Conservation (phyloP, 2,888 invertebrate species). For the Amiota minor region DNA sequence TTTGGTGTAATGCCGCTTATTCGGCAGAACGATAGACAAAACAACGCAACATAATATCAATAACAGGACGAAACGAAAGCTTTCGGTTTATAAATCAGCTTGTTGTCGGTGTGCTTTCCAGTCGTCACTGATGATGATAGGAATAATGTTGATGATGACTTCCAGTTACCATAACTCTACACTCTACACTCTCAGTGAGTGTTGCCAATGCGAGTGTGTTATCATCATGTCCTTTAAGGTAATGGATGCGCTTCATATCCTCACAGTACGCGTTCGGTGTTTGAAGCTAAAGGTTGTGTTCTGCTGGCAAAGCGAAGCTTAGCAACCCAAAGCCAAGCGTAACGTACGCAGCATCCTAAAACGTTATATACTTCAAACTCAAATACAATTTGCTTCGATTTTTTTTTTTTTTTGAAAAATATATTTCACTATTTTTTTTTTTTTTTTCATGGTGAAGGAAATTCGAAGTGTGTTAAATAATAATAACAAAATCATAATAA, state of each 20-base stretch:
- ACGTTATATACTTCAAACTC: neutral
- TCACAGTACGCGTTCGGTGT: slow-evolving; percentile 69
- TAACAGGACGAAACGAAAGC: no score
- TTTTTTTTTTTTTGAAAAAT: neutral
- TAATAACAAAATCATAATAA: neutral
- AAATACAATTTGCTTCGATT: neutral
- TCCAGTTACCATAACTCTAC: neutral
- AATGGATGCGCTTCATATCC: slow-evolving; percentile 56
- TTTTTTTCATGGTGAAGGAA: neutral
- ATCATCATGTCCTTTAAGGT: slow-evolving; percentile 52
- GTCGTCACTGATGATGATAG: no score
- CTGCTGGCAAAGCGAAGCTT: slow-evolving; percentile 35
- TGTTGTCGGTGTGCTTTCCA: no score
- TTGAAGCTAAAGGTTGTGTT: slow-evolving; percentile 63
- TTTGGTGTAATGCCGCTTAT: no score
- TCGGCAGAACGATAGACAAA: no score
- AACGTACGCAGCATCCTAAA: neutral
- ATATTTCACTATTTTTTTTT: neutral
- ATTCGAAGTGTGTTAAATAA: neutral
- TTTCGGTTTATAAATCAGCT: no score
- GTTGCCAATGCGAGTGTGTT: no score
- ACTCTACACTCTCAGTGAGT: slow-evolving; percentile 11
- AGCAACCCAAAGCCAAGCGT: neutral
- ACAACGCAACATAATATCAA: no score
- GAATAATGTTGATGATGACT: neutral